phyloP scores from a whole-genome alignment of 1,140 invertebrate species.

The Drosophila bocqueti region DNA sequence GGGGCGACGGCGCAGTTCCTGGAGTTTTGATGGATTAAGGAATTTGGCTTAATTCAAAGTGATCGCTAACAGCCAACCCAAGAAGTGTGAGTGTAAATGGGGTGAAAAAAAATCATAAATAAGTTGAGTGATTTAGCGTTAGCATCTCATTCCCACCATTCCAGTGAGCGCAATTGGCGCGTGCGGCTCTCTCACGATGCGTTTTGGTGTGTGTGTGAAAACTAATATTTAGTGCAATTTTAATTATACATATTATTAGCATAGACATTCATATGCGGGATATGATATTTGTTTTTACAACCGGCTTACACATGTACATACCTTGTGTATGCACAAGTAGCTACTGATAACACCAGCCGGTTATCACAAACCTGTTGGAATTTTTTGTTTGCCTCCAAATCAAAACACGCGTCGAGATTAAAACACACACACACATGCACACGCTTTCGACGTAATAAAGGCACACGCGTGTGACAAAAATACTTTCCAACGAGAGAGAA shows the following conservation, averaged over 20 bases:
- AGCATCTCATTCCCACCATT: constrained; percentile 21
- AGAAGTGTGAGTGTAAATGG: constrained; percentile 11
- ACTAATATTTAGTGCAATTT: constrained; percentile 19
- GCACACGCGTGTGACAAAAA: constrained; percentile 17
- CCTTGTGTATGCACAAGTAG: neutral
- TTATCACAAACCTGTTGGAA: constrained; percentile 39
- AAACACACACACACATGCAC: neutral
- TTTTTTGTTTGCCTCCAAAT: constrained; percentile 19
- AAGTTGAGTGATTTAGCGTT: constrained; percentile 7
- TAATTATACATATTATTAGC: constrained; percentile 7
- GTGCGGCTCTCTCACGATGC: constrained; percentile 33
- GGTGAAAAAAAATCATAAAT: neutral
- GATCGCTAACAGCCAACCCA: neutral
- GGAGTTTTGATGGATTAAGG: constrained; percentile 1
- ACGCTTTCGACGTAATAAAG: constrained; percentile 16
- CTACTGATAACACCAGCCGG: constrained; percentile 1
- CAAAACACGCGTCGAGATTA: constrained; percentile 33
- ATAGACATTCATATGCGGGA: neutral
- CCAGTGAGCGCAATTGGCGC: constrained; percentile 8
- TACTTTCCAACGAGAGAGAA: neutral
- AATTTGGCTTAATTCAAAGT: neutral
- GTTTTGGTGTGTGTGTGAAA: constrained; percentile 15
- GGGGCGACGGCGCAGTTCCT: neutral
- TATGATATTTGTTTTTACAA: constrained; percentile 16
- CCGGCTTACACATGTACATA: constrained; percentile 16